phyloP scores from a whole-genome alignment of 2,113 vertebrate species.

The Onychostoma macrolepis region DNA sequence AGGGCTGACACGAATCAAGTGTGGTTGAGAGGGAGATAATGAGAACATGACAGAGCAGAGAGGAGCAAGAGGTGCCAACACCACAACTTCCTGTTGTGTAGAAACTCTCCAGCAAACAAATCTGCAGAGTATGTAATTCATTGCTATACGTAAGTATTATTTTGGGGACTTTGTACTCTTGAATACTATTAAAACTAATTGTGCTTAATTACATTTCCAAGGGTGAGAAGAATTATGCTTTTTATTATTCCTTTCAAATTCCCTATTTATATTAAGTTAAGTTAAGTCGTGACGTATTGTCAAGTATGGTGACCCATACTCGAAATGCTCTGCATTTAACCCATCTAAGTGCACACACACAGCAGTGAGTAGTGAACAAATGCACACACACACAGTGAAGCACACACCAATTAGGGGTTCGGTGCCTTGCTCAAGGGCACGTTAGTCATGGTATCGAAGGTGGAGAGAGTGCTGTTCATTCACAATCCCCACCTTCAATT shows the following conservation, averaged over 20 bases:
- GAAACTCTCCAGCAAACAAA: slow-evolving; percentile 9
- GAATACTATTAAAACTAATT: background rate
- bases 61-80: slow-evolving; percentile 34
- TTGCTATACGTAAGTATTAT: background rate
- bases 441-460: no score
- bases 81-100: background rate
- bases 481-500: no score
- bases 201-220: background rate
- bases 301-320: no score
- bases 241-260: background rate
- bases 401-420: no score
- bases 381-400: no score
- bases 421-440: no score
- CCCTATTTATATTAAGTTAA: no score
- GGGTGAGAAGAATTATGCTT: background rate
- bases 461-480: no score
- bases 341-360: no score
- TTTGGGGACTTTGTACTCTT: background rate
- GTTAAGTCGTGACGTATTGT: no score
- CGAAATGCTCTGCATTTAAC: no score
- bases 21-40: slow-evolving; percentile 55
- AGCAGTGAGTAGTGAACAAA: no score
- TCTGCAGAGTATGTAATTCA: background rate
- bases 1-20: slow-evolving; percentile 56
- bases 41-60: slow-evolving; percentile 47